A percentile compares a stretch with the other conserved stretches of the same genome.
Conservation (phyloP, 2,797 vertebrate species). For the Pipistrellus pipistrellus region DNA sequence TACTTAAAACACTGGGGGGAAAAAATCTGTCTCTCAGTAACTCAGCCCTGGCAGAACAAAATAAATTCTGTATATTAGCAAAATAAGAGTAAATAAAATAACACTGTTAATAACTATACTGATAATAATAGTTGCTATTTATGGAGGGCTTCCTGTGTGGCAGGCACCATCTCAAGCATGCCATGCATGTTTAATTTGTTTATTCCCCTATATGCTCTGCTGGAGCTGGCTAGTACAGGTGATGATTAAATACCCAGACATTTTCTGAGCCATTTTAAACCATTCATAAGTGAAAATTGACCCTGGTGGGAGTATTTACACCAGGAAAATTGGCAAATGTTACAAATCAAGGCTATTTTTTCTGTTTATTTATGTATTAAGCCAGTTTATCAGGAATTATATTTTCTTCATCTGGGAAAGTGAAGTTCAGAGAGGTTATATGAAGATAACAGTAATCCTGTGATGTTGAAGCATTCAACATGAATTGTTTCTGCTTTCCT, state of each 20-base stretch:
- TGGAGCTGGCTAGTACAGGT: background rate
- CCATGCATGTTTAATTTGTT: background rate
- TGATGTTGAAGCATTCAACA: background rate
- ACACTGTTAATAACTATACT: background rate
- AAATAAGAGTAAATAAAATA: constrained; percentile 31
- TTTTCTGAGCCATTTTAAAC: background rate
- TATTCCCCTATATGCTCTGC: background rate
- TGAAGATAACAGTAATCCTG: background rate
- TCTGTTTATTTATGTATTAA: background rate
- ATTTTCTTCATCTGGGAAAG: background rate
- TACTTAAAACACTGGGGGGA: background rate
- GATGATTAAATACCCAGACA: background rate
- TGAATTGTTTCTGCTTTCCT: background rate
- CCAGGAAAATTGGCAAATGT: background rate
- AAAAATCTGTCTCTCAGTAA: background rate
- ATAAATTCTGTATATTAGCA: background rate
- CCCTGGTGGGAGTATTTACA: background rate
- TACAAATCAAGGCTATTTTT: background rate
- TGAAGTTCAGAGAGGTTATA: background rate
- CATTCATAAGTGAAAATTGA: background rate
- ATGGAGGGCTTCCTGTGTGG: background rate
- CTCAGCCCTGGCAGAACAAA: background rate
- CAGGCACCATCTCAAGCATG: background rate
- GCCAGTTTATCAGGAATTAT: background rate
- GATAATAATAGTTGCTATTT: background rate